Conservation (phyloP, 2,113 vertebrate genomes). For the Chionomys nivalis region DNA sequence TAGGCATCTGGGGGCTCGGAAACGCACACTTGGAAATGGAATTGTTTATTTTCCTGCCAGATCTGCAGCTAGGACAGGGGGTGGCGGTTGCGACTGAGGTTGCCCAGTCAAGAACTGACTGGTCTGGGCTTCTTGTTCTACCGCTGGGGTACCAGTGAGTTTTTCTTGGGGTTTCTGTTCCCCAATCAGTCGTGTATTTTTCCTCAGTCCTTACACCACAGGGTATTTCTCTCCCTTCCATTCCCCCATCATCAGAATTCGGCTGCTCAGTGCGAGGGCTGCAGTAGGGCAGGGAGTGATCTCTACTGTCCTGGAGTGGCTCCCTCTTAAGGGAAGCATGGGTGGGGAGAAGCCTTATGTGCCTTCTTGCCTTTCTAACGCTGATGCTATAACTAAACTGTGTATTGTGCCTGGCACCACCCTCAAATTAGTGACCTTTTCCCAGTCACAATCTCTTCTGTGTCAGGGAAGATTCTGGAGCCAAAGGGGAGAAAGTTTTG, state of each 20-base stretch:
- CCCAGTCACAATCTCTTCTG: background rate
- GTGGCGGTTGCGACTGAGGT: too few species aligned
- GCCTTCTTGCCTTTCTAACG: background rate
- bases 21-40: background rate
- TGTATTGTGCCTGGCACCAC: background rate
- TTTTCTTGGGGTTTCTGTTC: background rate
- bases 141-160: background rate
- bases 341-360: background rate
- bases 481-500: background rate
- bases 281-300: background rate
- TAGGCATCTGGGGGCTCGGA: background rate
- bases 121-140: background rate
- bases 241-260: background rate
- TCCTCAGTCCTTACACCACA: background rate
- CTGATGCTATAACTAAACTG: background rate
- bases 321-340: background rate
- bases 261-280: background rate
- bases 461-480: background rate
- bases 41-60: background rate
- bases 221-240: fast-evolving
- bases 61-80: background rate
- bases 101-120: background rate
- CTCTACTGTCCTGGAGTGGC: background rate
- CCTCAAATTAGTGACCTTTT: background rate
- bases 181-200: background rate